A percentile compares a stretch with the other conserved stretches of the same genome.
phyloP scores from a whole-genome alignment of 2,797 vertebrate genomes.

The Acanthis flammea region DNA sequence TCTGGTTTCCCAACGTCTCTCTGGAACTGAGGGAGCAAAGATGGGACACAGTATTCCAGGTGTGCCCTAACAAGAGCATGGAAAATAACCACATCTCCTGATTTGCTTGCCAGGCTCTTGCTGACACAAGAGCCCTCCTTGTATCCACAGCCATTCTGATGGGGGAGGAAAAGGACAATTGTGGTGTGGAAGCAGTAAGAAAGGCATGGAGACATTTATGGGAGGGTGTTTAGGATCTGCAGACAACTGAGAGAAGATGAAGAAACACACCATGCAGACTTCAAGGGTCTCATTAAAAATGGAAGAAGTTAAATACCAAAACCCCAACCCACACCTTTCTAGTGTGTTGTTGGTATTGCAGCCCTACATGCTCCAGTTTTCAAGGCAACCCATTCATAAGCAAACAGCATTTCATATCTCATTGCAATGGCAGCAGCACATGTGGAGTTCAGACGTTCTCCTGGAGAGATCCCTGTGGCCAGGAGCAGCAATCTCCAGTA shows the following conservation, averaged over 20 bases:
- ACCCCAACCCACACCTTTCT: background rate
- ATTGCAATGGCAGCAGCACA: background rate
- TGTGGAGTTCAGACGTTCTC: background rate
- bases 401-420: background rate
- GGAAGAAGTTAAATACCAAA: background rate
- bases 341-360: background rate
- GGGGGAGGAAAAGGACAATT: background rate
- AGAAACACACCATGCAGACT: background rate
- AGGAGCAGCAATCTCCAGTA: background rate
- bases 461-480: background rate
- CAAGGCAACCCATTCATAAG: background rate
- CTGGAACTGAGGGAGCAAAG: background rate
- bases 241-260: background rate
- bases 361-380: background rate
- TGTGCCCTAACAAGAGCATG: background rate
- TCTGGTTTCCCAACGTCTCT: background rate
- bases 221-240: background rate
- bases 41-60: background rate
- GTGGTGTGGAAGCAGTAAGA: background rate
- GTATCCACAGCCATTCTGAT: background rate
- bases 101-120: background rate
- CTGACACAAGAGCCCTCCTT: background rate
- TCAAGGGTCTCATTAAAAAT: background rate
- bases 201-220: background rate
- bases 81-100: background rate